Evolutionary conservation across 2,113 vertebrate genomes (phyloP).

Genomic region (Pristiophorus japonicus): DNA sequence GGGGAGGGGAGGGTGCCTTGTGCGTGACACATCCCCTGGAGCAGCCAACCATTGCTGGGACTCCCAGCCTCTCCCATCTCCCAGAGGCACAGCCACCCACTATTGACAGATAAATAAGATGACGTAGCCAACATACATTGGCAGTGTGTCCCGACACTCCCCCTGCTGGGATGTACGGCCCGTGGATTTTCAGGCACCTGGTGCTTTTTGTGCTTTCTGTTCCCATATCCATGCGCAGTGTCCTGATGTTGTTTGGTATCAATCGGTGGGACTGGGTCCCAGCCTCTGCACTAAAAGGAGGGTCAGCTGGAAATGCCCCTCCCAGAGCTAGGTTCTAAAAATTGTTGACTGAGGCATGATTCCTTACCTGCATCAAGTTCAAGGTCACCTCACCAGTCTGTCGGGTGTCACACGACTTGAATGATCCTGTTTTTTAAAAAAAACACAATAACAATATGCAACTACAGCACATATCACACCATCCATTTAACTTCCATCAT

Average conservation of each 20-base stretch:
- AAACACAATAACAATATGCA: neutral
- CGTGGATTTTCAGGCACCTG: neutral
- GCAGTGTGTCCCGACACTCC: neutral
- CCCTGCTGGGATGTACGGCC: neutral
- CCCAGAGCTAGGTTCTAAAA: neutral
- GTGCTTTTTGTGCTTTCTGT: neutral
- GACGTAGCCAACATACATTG: neutral
- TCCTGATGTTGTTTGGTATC: neutral
- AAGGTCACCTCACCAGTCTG: conserved; percentile 32
- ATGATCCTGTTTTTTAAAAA: conserved; percentile 25
- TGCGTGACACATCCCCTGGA: neutral
- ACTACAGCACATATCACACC: neutral
- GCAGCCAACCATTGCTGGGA: neutral
- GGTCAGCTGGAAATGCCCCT: neutral
- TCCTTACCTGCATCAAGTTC: conserved; percentile 34
- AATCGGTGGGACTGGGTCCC: neutral
- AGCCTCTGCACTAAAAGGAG: neutral
- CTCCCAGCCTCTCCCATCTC: neutral
- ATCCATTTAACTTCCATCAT: neutral
- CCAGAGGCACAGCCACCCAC: neutral
- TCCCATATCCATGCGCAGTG: neutral
- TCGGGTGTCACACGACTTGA: neutral
- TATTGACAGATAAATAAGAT: neutral
- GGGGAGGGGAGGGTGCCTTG: neutral
- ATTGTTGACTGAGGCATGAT: neutral